These are phyloP conservation scores for Gavia stellata DNA, from an alignment of 2,113 vertebrate genomes.

Conservation along the genomic window DNA sequence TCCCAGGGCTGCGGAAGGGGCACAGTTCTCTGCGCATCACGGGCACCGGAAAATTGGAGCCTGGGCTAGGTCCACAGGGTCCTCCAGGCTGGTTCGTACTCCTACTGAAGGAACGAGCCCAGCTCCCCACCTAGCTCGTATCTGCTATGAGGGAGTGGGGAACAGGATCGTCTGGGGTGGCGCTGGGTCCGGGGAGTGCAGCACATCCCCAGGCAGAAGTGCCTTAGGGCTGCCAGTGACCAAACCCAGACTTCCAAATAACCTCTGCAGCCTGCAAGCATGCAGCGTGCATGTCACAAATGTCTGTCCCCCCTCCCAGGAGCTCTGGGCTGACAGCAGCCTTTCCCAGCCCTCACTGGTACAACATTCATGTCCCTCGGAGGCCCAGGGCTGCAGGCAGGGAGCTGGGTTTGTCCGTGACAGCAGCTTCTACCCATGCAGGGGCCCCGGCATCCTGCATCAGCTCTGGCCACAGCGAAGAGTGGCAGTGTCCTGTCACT, in stretches of 20 bases:
- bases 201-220: not conserved
- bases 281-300: not conserved
- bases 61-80: not conserved
- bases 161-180: not conserved
- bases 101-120: not conserved
- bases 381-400: not conserved
- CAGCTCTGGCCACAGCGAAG: not conserved
- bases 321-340: not conserved
- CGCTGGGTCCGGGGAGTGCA: accelerated
- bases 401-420: not conserved
- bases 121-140: not conserved
- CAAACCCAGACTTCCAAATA: not conserved
- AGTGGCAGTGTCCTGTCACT: not conserved
- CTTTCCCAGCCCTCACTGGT: not conserved
- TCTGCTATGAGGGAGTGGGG: not conserved
- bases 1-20: not conserved
- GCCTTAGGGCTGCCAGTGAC: not conserved
- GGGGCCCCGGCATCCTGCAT: not conserved
- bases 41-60: not conserved
- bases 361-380: not conserved
- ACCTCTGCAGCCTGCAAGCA: not conserved
- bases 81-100: not conserved
- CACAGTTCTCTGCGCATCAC: not conserved
- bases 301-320: not conserved
- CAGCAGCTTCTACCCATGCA: not conserved